Evolutionary conservation across 1,140 invertebrate genomes (phyloP).

Genomic region (Uloborus diversus): DNA sequence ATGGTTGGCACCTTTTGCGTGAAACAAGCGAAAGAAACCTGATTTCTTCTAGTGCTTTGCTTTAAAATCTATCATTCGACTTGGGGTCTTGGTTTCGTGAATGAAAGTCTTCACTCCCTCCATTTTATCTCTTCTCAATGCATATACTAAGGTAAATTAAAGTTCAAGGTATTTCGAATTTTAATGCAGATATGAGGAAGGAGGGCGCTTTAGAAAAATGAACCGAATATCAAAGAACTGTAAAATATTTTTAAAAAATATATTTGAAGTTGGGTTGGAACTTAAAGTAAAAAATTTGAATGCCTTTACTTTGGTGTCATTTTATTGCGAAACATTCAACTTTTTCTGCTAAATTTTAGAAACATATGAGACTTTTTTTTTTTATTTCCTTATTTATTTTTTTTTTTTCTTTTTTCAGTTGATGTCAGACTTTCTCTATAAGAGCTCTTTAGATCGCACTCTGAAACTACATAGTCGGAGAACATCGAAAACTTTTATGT

Average conservation of each 20-base stretch:
- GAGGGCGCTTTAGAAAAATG: background rate
- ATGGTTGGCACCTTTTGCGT: too few relatives aligned
- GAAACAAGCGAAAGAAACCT: too few relatives aligned
- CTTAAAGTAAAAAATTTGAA: too few relatives aligned
- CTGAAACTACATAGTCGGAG: constrained; percentile 13
- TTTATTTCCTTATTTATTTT: background rate
- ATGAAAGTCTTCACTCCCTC: too few relatives aligned
- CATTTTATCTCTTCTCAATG: too few relatives aligned
- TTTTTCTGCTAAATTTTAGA: background rate
- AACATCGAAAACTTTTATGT: constrained; percentile 18
- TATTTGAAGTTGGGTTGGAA: background rate
- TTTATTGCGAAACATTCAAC: background rate
- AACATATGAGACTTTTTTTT: background rate
- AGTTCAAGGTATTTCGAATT: background rate
- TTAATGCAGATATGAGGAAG: background rate
- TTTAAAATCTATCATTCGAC: too few relatives aligned
- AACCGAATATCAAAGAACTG: background rate
- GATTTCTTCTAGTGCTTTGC: too few relatives aligned
- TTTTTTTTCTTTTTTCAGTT: constrained; percentile 13
- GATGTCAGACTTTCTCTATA: constrained; percentile 31
- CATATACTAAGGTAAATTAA: too few relatives aligned
- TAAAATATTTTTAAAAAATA: background rate
- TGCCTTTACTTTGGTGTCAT: too few relatives aligned
- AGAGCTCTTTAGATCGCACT: background rate
- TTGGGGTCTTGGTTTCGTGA: too few relatives aligned